Evolutionary conservation across 2,797 vertebrate genomes (phyloP), one percentile per base, ranked within the genome.

Genomic region (Petrocephalus sullivani): DNA sequence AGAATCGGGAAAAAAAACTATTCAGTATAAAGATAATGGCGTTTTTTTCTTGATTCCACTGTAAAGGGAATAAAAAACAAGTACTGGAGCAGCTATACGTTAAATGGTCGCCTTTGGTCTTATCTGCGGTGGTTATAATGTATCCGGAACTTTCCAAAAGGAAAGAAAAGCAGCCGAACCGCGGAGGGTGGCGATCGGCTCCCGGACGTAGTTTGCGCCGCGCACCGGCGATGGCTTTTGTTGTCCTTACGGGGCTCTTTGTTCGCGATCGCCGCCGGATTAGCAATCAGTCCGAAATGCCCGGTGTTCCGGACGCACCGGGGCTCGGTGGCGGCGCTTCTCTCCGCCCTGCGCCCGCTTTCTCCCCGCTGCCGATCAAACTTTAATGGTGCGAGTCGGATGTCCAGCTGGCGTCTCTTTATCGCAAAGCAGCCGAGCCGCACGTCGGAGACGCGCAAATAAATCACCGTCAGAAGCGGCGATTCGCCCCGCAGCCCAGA

Each of bases 261-360:
- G 92, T 93, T 92, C 91, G 91, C 88, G 88, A 90, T 89, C 90
- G 90, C 91, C 90, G 90, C 91, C 92, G 90, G 90, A 90, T 90
- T 90, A 89, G 87, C 85, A 49, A 61, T 53, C 23, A n/a, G 46
- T 58, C 51, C 87, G 16, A 46, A 46, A 33, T 41, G 37, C 67
- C 33, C 67, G 33, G 37, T 75, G 16, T 75, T 88, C 49, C 46
- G 58, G n/a, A 60, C n/a, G 6, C 49, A 85, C 82, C 53, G 75
- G 75, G 9, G 75, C 1, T 19, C 0, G 54, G 14, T 54, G 23
- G 49, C 82, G 14, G 10, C 82, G n/a, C 41, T 54, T 51, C 51
- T 14, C 46, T 4, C 51, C 10, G 81, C 28, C 51, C 67, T 75
- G n/a, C 28, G 21, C 82, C 82, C 51, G 46, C 51, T 84, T 23